A percentile compares a stretch with the other conserved stretches of the same genome.
These are phyloP conservation scores for Grus americana DNA, from an alignment of 2,113 vertebrate species.

Conservation along the genomic window DNA sequence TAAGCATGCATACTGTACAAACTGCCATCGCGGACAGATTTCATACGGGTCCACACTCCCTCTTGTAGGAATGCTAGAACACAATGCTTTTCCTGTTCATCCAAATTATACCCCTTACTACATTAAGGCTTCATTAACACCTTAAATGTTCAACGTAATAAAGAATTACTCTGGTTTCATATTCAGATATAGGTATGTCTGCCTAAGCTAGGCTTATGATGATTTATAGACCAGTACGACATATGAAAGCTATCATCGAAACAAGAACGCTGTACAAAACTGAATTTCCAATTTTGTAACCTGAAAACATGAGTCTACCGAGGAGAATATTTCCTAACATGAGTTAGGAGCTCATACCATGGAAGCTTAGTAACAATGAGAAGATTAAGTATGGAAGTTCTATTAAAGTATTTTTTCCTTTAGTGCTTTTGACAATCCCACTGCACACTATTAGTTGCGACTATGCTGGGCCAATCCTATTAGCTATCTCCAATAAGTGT, in stretches of 20 bases:
- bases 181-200: background rate
- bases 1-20: background rate
- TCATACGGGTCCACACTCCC: background rate
- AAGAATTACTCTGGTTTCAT: background rate
- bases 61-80: background rate
- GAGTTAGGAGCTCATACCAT: background rate
- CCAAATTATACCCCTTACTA: background rate
- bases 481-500: background rate
- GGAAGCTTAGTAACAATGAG: constrained; percentile 25
- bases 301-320: background rate
- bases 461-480: constrained; percentile 1
- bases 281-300: background rate
- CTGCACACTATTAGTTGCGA: background rate
- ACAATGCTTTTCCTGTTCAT: background rate
- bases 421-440: constrained; percentile 38
- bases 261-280: background rate
- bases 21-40: background rate
- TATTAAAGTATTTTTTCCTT: constrained; percentile 13
- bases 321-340: background rate
- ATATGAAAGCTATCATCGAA: background rate
- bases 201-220: background rate
- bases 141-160: background rate
- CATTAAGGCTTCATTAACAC: background rate
- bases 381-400: constrained; percentile 28
- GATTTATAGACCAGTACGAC: background rate